Evolutionary conservation across 2,113 vertebrate species (phyloP), one percentile per base, ranked within the genome.

Genomic region (Lates calcarifer): DNA sequence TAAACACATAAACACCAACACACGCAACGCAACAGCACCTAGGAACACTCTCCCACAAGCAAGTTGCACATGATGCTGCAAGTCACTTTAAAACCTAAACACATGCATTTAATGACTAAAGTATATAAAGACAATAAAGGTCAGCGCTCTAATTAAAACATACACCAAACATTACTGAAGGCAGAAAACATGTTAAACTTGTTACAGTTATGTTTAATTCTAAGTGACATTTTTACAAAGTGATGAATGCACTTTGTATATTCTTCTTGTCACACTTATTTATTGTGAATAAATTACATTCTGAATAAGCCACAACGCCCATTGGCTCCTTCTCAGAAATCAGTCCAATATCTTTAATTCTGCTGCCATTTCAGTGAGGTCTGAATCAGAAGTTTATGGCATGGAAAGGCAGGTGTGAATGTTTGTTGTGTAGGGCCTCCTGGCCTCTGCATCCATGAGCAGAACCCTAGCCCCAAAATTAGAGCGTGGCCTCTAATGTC

Each of bases 401-500:
- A 84, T 74, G 82, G 79, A 88, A 63, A 87, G 85, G 90, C 89
- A 94, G 91, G 91, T 93, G 91, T 90, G 90, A 91, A 91, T 91
- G 90, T 90, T 92, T 93, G 90, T 92, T 91, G 89, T 92, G 89
- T 83, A 77, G 79, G 72, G 84, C 81, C 77, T 82, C 26, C 80
- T 88, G 83, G 85, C 88, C 87, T 81, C 68, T 74, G 75, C 78
- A 79, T 89, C 92, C 88, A 85, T 37, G 72, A 85, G 83, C 37
- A 78, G 76, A 86, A 84, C 85, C 53, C 87, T 76, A n/a, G 81
- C 45, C 91, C 91, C 88, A 92, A 91, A 93, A 93, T 92, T 92
- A 94, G 92, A 94, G 90, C 39, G 71, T 86, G 88, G 91, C 85
- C 93, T 91, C 91, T 92, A 90, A 91, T 88, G 87, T 91, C 79